Evolutionary conservation across 2,113 vertebrate species (phyloP).

Genomic region (Alces alces): DNA sequence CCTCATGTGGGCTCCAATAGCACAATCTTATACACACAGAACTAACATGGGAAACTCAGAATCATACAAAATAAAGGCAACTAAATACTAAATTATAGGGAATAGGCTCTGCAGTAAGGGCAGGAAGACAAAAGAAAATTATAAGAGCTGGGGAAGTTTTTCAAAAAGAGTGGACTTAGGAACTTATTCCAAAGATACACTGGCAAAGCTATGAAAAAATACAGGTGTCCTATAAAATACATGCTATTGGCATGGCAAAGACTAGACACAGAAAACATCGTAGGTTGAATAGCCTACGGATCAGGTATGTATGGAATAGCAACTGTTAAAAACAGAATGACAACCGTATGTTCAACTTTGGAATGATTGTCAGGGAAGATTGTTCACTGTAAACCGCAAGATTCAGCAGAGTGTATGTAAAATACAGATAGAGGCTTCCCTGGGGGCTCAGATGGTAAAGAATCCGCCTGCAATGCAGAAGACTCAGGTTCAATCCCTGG

Average conservation of each 20-base stretch:
- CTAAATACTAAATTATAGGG: background rate
- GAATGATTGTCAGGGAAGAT: background rate
- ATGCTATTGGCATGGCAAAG: rapidly evolving
- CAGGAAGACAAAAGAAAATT: background rate
- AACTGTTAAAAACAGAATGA: background rate
- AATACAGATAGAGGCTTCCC: background rate
- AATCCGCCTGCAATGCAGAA: background rate
- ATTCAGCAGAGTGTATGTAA: background rate
- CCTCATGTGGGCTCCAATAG: background rate
- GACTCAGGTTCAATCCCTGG: background rate
- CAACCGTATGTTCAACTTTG: background rate
- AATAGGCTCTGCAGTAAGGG: background rate
- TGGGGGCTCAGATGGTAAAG: background rate
- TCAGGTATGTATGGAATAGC: background rate
- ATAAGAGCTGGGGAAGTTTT: background rate
- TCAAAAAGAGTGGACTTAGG: background rate
- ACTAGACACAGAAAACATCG: background rate
- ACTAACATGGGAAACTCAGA: background rate
- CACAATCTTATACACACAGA: background rate
- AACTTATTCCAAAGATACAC: background rate
- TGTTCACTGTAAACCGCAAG: background rate
- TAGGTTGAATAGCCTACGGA: background rate
- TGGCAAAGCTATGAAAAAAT: background rate
- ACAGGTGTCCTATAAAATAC: background rate
- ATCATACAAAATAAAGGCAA: background rate